Base-by-base conservation (phyloP, 2,113 vertebrate species). In the Podarcis raffonei region DNA sequence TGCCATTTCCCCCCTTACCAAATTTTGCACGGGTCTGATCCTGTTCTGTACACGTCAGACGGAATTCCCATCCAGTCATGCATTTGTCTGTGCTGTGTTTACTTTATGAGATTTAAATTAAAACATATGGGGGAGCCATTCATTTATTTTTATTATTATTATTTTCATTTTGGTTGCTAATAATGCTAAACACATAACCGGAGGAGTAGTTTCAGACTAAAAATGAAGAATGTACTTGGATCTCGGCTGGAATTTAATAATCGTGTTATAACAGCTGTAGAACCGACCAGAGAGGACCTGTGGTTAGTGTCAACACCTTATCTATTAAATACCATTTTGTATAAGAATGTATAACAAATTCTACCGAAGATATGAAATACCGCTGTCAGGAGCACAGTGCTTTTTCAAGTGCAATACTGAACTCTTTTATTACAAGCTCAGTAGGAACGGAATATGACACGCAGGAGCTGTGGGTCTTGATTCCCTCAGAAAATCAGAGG, bases 191-290 rank as follows among this genome's bases (percentile, higher is more conserved):
- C 59, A 48, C 84, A 74, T 78, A 75, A 75, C 89, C 85, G 89
- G 42, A 94, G 80, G 48, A 93, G 32, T 74, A 81, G 27, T 89
- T 93, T 79, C 53, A 85, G 71, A 69, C 22, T 89, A 48, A 85
- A 90, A 83, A 87, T 87, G 72, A 89, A 89, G 69, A 84, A 88
- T 87, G 65, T 83, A 37, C 87, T 92, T 90, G 15, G 13, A 90
- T 89, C 87, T 91, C 83, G 4, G 13, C 88, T 93, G 84, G 80
- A 93, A 90, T 91, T 87, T 92, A 89, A 87, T 90, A 78, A 89
- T 89, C 15, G 1, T 81, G 22, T 86, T 90, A 78, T 89, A 89
- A 81, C 83, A 84, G n/a, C 77, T 91, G 69, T 91, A 88, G 1
- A 16, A 48, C 87, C 23, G 89, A 74, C 72, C 83, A 65, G 84